A percentile compares a stretch with the other conserved stretches of the same genome.
phyloP scores from a whole-genome alignment of 2,797 vertebrate genomes.

The Micromesistius poutassou region DNA sequence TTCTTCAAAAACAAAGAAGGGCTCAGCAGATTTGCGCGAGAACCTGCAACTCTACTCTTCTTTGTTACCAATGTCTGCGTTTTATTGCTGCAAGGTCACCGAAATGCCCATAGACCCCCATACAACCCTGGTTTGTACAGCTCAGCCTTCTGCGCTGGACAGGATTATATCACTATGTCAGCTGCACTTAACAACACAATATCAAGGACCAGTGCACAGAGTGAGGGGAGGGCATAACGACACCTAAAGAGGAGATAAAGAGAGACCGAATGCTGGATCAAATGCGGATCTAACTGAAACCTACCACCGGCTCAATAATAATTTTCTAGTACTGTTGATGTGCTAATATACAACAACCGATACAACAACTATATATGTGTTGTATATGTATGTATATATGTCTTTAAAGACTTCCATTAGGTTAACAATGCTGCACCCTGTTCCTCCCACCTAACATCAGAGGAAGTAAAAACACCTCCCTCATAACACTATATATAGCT shows the following conservation, averaged over 20 bases:
- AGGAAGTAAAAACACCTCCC: background rate
- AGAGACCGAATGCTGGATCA: background rate
- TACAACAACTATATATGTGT: no score
- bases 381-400: no score
- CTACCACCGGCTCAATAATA: background rate
- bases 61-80: background rate
- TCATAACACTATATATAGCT: background rate
- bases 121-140: background rate
- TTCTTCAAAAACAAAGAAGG: background rate
- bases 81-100: background rate
- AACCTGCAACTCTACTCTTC: background rate
- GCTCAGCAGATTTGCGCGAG: background rate
- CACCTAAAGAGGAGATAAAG: background rate
- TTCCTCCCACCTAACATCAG: background rate
- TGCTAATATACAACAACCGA: background rate
- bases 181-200: background rate
- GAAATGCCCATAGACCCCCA: background rate
- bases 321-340: background rate
- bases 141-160: background rate
- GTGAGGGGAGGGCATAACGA: background rate
- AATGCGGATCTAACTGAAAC: background rate
- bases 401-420: background rate
- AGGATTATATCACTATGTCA: background rate
- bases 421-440: background rate
- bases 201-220: background rate